Evolutionary conservation across 2,888 invertebrate genomes (phyloP), one percentile per base, ranked within the genome.

Genomic region (Silvanus unidentatus): DNA sequence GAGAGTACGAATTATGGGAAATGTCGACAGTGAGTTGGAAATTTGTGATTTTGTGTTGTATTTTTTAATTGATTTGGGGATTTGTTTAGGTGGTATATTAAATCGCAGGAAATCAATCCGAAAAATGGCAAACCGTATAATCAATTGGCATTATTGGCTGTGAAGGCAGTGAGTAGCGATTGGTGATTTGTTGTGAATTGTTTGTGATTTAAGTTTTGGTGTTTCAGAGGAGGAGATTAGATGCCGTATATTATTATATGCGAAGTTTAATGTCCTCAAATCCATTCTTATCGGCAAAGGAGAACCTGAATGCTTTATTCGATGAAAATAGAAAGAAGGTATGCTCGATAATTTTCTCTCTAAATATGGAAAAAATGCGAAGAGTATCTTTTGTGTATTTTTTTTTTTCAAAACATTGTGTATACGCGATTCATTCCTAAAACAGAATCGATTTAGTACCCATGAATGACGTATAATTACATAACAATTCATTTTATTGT

Each of bases 191-290:
- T 37, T 22, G 28, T 42, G 11, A 40, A 10, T 16, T 28, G 48
- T 47, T 47, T 52, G 41, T 38, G 29, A 38, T 43, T 47, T 36
- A 32, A n/a, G n/a, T n/a, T n/a, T n/a, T n/a, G n/a, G n/a, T n/a
- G n/a, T 79, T 80, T 41, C 74, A 95, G 93, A 85, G 88, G 73
- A 80, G 92, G 64, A 92, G 90, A 76, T 76, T 96, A 54, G 96
- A 96, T 71, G 94, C 95, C n/a, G 90, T 96, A 4, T 97, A 95
- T 72, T 95, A 89, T 73, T 95, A 94, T 68, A 92, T 94, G 88
- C 80, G 96, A 60, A 94, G 95, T 72, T 75, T 96, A 58, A 89
- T 93, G 81, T 89, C 94, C 45, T 90, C 93, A 34, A 94, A 93
- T 78, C 91, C 95, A 1, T 88, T 94, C 66, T 82, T 85, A 54